Conservation (phyloP, 2,797 vertebrate genomes). For the Melanotaenia pygmaea region DNA sequence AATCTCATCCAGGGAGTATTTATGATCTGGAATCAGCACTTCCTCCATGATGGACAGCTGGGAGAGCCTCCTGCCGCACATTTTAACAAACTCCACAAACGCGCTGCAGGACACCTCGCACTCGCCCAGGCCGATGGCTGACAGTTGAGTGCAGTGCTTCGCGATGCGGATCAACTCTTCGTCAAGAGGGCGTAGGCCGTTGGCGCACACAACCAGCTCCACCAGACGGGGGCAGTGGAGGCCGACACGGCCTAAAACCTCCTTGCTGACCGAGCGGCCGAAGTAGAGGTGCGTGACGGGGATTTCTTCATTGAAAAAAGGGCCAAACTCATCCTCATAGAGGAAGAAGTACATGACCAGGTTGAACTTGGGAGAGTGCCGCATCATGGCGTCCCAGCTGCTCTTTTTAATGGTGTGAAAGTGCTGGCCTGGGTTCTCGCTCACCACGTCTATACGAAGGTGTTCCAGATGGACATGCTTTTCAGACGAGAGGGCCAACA, state of each 20-base stretch:
- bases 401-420: slow-evolving; percentile 96
- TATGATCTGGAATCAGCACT: slow-evolving; percentile 96
- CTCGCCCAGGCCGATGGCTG: slow-evolving; percentile 95
- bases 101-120: slow-evolving; percentile 98
- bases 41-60: slow-evolving; percentile 99
- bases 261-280: slow-evolving; percentile 97
- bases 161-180: slow-evolving; percentile 98
- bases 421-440: slow-evolving; percentile 95
- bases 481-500: slow-evolving; percentile 96
- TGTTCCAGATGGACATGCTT: slow-evolving; percentile 97
- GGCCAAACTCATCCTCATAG: slow-evolving; percentile 96
- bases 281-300: slow-evolving; percentile 99
- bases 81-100: slow-evolving; percentile 98
- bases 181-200: slow-evolving; percentile 93
- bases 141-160: slow-evolving; percentile 93
- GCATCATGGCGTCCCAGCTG: slow-evolving; percentile 99
- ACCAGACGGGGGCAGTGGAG: slow-evolving; percentile 96
- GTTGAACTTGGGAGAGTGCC: slow-evolving; percentile 97
- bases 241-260: slow-evolving; percentile 94
- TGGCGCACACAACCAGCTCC: slow-evolving; percentile 97
- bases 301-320: slow-evolving; percentile 95
- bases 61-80: slow-evolving; percentile 94
- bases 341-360: slow-evolving; percentile 99
- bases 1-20: slow-evolving; percentile 95
- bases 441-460: slow-evolving; percentile 96